Conservation (phyloP, 2,888 invertebrate species). For the Philereme vetulata region DNA sequence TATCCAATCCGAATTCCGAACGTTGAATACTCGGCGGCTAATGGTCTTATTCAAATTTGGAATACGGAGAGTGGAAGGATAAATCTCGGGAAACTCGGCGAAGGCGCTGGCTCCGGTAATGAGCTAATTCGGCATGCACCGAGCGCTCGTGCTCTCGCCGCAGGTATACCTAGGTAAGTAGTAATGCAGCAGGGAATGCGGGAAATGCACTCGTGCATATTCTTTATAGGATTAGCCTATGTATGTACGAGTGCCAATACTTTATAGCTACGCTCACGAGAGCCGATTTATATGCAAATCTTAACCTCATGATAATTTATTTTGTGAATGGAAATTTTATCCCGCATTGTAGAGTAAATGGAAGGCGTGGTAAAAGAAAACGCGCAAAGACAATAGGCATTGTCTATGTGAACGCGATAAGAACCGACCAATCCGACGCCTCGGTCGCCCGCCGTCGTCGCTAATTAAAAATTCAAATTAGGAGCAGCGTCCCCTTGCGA, state of each 20-base stretch:
- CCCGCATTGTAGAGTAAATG: constrained; percentile 10
- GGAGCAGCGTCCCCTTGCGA: constrained; percentile 69
- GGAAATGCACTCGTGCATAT: constrained; percentile 49
- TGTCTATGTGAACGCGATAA: constrained; percentile 62
- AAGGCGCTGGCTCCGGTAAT: constrained; percentile 59
- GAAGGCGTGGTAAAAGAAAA: constrained; percentile 38
- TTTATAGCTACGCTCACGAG: constrained; percentile 14
- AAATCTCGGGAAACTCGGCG: constrained; percentile 54
- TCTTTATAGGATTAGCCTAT: constrained; percentile 29
- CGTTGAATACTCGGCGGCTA: constrained; percentile 52
- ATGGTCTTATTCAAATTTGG: constrained; percentile 65
- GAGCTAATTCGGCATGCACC: constrained; percentile 70
- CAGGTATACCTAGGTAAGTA: constrained; percentile 42
- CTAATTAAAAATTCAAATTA: constrained; percentile 83
- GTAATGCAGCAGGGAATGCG: constrained; percentile 50
- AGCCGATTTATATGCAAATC: constrained; percentile 19
- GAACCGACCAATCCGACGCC: constrained; percentile 65
- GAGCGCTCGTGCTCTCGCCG: constrained; percentile 41
- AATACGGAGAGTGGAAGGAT: constrained; percentile 58
- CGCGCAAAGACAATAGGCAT: constrained; percentile 66
- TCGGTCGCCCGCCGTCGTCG: constrained; percentile 41
- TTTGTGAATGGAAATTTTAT: constrained; percentile 14
- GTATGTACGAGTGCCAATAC: constrained; percentile 20
- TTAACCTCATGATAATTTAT: constrained; percentile 18
- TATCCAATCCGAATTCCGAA: constrained; percentile 47